phyloP scores from a whole-genome alignment of 2,888 invertebrate genomes.

The Heteropelma amictum region DNA sequence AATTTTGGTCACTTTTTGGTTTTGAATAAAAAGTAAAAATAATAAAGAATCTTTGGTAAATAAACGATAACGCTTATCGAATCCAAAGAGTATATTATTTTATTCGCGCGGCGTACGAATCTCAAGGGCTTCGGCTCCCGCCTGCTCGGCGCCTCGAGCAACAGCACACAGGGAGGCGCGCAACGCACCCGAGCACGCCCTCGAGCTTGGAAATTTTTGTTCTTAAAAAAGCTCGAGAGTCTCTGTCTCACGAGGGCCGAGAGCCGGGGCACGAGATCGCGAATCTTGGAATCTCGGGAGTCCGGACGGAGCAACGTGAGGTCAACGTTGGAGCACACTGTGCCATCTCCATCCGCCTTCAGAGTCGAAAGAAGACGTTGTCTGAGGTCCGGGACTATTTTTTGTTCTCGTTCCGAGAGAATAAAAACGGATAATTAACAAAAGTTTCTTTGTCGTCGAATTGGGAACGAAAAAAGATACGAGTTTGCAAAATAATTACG shows the following conservation, averaged over 20 bases:
- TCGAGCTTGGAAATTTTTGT: neutral
- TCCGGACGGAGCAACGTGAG: neutral
- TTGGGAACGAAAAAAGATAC: no score
- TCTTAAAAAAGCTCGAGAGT: constrained; percentile 17
- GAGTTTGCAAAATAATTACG: no score
- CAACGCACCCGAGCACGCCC: neutral
- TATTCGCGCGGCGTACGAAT: neutral
- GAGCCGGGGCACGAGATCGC: constrained; percentile 11
- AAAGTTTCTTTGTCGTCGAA: no score
- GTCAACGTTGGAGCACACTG: constrained; percentile 1
- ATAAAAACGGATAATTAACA: no score
- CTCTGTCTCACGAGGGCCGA: neutral
- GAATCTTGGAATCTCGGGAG: constrained; percentile 40
- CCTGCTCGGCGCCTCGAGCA: constrained; percentile 20
- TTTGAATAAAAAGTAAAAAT: neutral
- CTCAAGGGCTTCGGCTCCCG: constrained; percentile 8
- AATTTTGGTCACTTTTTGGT: no score
- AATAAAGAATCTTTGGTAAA: neutral
- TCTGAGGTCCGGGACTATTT: constrained; percentile 57
- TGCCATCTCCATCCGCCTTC: neutral
- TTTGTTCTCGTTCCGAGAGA: constrained; percentile 39
- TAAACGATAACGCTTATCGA: neutral
- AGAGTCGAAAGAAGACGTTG: constrained; percentile 50
- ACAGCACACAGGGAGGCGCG: no score
- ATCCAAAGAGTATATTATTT: neutral